Evolutionary conservation across 2,888 invertebrate genomes (phyloP).

Genomic region (Brachylomia viminalis): DNA sequence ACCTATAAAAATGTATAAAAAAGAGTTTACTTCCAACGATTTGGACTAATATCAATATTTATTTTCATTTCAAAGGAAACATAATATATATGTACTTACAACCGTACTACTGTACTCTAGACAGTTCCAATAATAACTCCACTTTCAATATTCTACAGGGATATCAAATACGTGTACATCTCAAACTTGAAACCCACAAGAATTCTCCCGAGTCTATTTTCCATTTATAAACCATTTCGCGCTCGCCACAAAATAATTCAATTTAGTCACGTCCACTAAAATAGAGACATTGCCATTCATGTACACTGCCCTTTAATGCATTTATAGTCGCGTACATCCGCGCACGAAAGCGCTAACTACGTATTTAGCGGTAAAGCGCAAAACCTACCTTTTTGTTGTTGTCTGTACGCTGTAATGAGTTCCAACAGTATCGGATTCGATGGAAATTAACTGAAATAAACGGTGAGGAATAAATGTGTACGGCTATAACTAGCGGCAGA

Average conservation of each 20-base stretch:
- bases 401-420: conserved; percentile 62
- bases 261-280: conserved; percentile 63
- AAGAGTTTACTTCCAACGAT: not conserved
- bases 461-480: conserved; percentile 20
- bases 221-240: conserved; percentile 53
- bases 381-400: conserved; percentile 60
- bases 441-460: conserved; percentile 47
- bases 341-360: conserved; percentile 67
- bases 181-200: conserved; percentile 26
- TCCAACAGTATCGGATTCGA: conserved; percentile 43
- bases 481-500: not conserved
- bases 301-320: conserved; percentile 61
- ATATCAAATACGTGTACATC: conserved; percentile 42
- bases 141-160: conserved; percentile 27
- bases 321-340: conserved; percentile 68
- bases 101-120: not conserved
- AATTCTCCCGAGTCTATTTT: conserved; percentile 30
- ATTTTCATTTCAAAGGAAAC: conserved; percentile 14
- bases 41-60: conserved; percentile 11
- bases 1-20: not conserved
- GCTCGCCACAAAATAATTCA: conserved; percentile 56
- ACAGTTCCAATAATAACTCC: conserved; percentile 19
- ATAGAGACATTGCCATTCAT: conserved; percentile 63
- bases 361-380: conserved; percentile 65
- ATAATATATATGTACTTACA: not conserved